Base-by-base conservation (phyloP, 2,888 invertebrate genomes). In the Hofmannophila pseudospretella region DNA sequence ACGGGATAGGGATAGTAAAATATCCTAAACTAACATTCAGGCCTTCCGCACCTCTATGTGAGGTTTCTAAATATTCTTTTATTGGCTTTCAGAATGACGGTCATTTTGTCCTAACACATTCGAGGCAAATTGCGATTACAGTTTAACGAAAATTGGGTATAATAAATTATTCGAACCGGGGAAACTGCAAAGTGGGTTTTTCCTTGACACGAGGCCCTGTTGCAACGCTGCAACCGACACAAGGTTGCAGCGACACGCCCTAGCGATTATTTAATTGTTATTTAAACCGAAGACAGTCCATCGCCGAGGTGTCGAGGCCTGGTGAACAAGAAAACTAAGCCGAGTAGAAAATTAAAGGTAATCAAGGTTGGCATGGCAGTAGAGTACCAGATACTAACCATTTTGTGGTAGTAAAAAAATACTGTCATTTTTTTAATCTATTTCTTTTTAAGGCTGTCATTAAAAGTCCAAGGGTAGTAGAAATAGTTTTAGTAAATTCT, bases 131-230 rank as follows among this genome's bases (percentile, higher is more conserved):
- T 3, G 3, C 23, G 2, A 23, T 23, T 23, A 7, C 22, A 22
- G 8, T 8, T 22, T n/a, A 1, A n/a, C 23, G 23, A 23, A n/a
- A 23, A 23, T 7, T n/a, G 2, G 8, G 20, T 20, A 14, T 14
- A 29, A 12, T 32, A 23, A 47, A 54, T 47, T 51, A 59, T 68
- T 77, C 75, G 77, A 73, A 82, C 75, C 79, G 75, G 80, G 84
- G 82, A 86, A 86, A 86, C 81, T 70, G 75, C 61, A 73, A 82
- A 82, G 74, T 85, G 68, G 78, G 75, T 67, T 78, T 85, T 81
- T 78, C 85, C 85, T 86, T 86, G 85, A 86, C 85, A 84, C 78
- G 64, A 71, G 73, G 75, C 75, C 68, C 76, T 80, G 81, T 82
- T 84, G 84, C 80, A 84, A 82, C 76, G 72, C 71, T 68, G 72